Conservation (phyloP, 2,888 invertebrate species). For the Lithosia quadra region DNA sequence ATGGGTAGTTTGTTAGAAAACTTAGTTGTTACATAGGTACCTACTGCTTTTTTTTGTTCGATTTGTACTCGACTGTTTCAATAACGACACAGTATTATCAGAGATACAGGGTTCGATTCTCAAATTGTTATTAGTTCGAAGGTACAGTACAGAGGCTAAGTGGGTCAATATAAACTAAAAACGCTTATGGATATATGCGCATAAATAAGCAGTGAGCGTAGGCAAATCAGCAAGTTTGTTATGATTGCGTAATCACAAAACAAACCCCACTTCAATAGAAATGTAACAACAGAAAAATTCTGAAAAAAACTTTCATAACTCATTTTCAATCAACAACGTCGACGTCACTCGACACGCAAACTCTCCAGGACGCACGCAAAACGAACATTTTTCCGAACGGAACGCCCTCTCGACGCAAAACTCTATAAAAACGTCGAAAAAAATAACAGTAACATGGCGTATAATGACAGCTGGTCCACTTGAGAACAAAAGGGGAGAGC, state of each 20-base stretch:
- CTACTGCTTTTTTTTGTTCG: too few species aligned
- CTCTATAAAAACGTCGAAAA: slow-evolving; percentile 86
- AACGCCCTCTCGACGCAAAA: slow-evolving; percentile 85
- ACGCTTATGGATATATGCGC: not conserved
- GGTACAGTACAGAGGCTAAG: not conserved
- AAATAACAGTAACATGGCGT: slow-evolving; percentile 87
- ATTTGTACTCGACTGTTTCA: not conserved
- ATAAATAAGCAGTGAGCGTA: not conserved
- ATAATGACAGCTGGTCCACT: slow-evolving; percentile 88
- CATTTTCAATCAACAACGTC: slow-evolving; percentile 79
- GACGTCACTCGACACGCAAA: slow-evolving; percentile 83
- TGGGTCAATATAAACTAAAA: not conserved
- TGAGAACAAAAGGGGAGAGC: slow-evolving; percentile 87
- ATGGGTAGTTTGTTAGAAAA: not conserved
- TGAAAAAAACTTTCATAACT: slow-evolving; percentile 79
- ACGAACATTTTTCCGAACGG: slow-evolving; percentile 86
- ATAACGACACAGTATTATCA: not conserved
- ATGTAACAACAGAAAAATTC: slow-evolving; percentile 64
- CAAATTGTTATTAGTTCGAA: not conserved
- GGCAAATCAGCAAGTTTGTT: slow-evolving; percentile 16
- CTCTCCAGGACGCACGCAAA: slow-evolving; percentile 85
- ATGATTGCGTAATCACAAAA: slow-evolving; percentile 46
- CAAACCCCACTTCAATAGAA: slow-evolving; percentile 66
- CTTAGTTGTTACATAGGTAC: too few species aligned
- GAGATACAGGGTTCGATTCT: not conserved